Conservation (phyloP, 2,888 invertebrate genomes). For the Drosophila quinaria region DNA sequence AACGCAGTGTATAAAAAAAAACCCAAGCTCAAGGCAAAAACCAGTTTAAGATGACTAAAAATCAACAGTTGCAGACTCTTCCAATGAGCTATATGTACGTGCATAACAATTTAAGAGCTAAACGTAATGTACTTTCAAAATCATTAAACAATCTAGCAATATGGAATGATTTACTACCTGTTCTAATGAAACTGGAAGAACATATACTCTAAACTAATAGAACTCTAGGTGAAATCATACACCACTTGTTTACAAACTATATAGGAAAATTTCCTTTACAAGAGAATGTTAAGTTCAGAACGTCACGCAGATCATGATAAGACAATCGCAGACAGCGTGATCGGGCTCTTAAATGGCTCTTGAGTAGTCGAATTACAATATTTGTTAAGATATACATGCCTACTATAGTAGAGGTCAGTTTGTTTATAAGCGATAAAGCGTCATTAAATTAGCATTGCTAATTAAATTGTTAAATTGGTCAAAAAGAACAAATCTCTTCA, state of each 20-base stretch:
- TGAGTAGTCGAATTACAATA: conserved; percentile 35
- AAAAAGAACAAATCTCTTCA: conserved; percentile 25
- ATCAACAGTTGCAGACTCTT: conserved; percentile 36
- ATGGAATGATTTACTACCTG: background rate
- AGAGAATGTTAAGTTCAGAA: conserved; percentile 17
- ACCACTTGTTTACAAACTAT: conserved; percentile 11
- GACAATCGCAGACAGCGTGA: conserved; percentile 40
- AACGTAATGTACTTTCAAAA: background rate
- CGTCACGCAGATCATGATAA: conserved; percentile 59
- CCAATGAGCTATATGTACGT: conserved; percentile 7
- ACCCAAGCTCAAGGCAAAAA: conserved; percentile 50
- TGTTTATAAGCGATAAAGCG: conserved; percentile 20
- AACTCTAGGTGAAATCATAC: background rate
- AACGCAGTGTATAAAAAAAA: conserved; percentile 34
- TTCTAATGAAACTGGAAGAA: background rate
- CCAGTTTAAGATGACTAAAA: conserved; percentile 61
- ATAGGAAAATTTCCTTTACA: conserved; percentile 5
- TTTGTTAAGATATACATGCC: conserved; percentile 21
- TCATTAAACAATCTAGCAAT: conserved; percentile 4
- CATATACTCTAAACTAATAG: background rate
- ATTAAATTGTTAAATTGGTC: conserved; percentile 28
- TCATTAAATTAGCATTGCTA: conserved; percentile 60
- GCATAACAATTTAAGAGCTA: background rate
- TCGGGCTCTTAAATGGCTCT: conserved; percentile 38
- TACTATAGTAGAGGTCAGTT: conserved; percentile 37